Percentiles rank a stretch among this genome's conserved stretches.
Conservation (phyloP, 2,888 invertebrate genomes). For the Oscheius sp. region DNA sequence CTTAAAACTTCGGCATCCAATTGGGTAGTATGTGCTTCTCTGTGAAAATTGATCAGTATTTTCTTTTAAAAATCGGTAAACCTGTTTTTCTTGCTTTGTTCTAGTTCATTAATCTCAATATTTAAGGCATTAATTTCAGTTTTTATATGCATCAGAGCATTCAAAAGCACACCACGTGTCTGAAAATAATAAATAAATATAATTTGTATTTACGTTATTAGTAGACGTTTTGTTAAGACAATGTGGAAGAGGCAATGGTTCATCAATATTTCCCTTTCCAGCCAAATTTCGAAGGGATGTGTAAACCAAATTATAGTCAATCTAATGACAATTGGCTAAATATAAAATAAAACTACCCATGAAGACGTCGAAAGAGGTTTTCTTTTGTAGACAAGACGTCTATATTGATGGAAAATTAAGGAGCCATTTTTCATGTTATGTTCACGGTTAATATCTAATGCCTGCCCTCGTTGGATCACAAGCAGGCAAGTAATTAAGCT, state of each 20-base stretch:
- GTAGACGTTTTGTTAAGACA: not conserved
- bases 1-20: conserved; percentile 1
- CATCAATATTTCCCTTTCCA: not conserved
- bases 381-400: not conserved
- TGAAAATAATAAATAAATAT: not conserved
- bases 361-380: not conserved
- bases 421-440: not conserved
- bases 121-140: not conserved
- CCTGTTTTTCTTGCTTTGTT: not conserved
- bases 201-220: not conserved
- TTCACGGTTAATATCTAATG: not conserved
- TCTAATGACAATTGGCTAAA: not conserved
- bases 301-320: not conserved
- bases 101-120: not conserved
- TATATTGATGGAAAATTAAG: not conserved
- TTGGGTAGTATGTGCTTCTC: not conserved
- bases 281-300: not conserved
- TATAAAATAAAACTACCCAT: not conserved
- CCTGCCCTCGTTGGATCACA: not conserved
- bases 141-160: not conserved
- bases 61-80: not conserved
- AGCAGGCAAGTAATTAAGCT: conserved; percentile 2
- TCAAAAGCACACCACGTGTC: not conserved
- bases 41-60: not conserved
- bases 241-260: not conserved